These are phyloP conservation scores for Leptinotarsa texana DNA, from an alignment of 1,140 invertebrate genomes.

Conservation along the genomic window DNA sequence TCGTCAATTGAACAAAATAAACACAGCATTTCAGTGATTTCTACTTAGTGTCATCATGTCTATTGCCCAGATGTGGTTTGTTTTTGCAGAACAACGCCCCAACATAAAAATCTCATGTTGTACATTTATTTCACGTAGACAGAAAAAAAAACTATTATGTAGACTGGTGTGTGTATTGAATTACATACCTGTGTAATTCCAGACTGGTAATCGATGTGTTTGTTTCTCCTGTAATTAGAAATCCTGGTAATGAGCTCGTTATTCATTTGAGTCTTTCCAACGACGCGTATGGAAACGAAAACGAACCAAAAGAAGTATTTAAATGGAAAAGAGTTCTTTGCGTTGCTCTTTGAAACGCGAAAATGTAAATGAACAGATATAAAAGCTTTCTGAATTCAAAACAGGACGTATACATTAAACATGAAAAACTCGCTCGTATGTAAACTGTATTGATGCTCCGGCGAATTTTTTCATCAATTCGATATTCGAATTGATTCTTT, in stretches of 20 bases:
- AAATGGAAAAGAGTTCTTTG: constrained; percentile 4
- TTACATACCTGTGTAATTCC: neutral
- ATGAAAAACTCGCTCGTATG: neutral
- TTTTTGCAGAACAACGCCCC: too few species aligned
- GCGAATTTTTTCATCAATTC: neutral
- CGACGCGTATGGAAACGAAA: neutral
- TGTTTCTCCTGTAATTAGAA: neutral
- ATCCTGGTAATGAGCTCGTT: constrained; percentile 9
- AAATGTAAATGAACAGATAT: constrained; percentile 1
- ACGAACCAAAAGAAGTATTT: neutral
- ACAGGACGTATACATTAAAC: constrained; percentile 3
- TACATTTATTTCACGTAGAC: too few species aligned
- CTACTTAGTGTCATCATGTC: too few species aligned
- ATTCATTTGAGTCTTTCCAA: constrained; percentile 3
- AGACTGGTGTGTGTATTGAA: neutral
- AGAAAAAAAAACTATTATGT: too few species aligned
- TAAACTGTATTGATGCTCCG: neutral
- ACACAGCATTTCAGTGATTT: too few species aligned
- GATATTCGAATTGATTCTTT: too few species aligned
- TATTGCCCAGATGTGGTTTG: too few species aligned
- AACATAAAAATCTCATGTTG: too few species aligned
- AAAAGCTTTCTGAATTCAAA: neutral
- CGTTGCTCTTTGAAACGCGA: neutral
- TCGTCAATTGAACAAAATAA: too few species aligned
- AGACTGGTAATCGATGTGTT: neutral